These are phyloP conservation scores for Hafferia zeledoni DNA, from an alignment of 2,797 vertebrate genomes.

Conservation along the genomic window DNA sequence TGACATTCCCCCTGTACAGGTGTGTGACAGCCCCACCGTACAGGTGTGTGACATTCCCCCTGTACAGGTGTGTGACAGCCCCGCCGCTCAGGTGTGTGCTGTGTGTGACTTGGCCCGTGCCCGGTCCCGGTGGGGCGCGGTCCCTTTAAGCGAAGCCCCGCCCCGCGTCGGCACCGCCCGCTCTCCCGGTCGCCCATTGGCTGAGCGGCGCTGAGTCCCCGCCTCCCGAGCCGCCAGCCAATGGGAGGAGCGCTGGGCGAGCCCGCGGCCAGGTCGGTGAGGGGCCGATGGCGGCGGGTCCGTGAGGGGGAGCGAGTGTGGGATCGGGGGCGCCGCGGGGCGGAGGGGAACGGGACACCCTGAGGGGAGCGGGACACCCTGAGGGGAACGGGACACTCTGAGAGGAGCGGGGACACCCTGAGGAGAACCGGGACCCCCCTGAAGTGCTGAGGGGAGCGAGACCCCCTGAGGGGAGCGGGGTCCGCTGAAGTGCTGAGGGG, in stretches of 20 bases:
- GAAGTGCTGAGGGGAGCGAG: too few species aligned
- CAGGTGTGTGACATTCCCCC: too few species aligned
- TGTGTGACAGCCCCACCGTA: too few species aligned
- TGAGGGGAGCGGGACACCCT: too few species aligned
- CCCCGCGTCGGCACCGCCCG: not conserved
- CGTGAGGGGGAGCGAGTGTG: not conserved
- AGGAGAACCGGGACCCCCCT: too few species aligned
- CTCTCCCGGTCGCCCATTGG: not conserved
- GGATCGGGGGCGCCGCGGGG: too few species aligned
- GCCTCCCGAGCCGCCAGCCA: not conserved
- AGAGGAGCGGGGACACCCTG: not conserved
- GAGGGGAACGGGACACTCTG: too few species aligned
- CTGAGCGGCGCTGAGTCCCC: rapidly evolving
- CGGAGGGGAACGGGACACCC: not conserved
- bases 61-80: too few species aligned
- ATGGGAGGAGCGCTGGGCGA: not conserved
- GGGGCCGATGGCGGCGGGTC: not conserved
- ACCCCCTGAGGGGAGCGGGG: not conserved
- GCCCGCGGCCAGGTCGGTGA: not conserved
- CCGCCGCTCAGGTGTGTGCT: too few species aligned
- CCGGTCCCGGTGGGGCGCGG: not conserved
- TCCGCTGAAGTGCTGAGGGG: too few species aligned
- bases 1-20: too few species aligned
- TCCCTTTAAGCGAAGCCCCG: not conserved
- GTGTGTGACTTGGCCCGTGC: too few species aligned